These are phyloP conservation scores for Drosophila atripex DNA, from an alignment of 2,888 invertebrate species.

Conservation along the genomic window DNA sequence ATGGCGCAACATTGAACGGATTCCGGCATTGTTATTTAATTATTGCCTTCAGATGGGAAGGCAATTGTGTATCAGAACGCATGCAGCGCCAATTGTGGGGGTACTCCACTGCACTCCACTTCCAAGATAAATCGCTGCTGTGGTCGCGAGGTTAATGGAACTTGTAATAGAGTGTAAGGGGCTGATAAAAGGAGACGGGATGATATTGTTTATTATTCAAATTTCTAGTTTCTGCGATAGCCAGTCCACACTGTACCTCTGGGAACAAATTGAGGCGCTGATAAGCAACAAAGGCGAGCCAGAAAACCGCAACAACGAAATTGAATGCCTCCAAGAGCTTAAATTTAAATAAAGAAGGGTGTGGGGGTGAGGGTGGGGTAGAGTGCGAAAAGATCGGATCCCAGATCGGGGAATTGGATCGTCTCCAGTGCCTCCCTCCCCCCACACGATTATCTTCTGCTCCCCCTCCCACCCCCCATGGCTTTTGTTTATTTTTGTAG, in stretches of 20 bases:
- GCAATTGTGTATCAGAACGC: constrained; percentile 19
- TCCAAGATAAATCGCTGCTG: constrained; percentile 39
- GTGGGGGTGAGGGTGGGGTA: background rate
- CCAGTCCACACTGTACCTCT: constrained; percentile 20
- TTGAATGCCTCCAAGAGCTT: constrained; percentile 32
- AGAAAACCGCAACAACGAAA: constrained; percentile 40
- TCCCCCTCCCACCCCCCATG: background rate
- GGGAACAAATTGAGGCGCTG: constrained; percentile 33
- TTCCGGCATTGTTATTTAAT: constrained; percentile 47
- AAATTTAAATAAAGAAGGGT: constrained; percentile 30
- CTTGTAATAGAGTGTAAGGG: constrained; percentile 6
- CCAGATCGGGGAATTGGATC: constrained; percentile 2
- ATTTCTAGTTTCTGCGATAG: too few species aligned
- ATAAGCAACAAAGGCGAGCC: constrained; percentile 21
- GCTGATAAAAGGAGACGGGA: constrained; percentile 2
- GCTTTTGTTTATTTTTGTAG: constrained; percentile 33
- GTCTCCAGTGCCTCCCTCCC: background rate
- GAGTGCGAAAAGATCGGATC: constrained; percentile 12
- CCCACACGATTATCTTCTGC: constrained; percentile 20
- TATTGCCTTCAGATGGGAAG: constrained; percentile 35
- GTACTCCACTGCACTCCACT: constrained; percentile 16
- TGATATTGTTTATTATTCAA: too few species aligned
- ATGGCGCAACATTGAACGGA: constrained; percentile 48
- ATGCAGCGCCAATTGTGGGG: constrained; percentile 25
- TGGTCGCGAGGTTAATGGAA: constrained; percentile 39